phyloP scores from a whole-genome alignment of 2,797 vertebrate genomes.

The Percopsis omiscomaycus region DNA sequence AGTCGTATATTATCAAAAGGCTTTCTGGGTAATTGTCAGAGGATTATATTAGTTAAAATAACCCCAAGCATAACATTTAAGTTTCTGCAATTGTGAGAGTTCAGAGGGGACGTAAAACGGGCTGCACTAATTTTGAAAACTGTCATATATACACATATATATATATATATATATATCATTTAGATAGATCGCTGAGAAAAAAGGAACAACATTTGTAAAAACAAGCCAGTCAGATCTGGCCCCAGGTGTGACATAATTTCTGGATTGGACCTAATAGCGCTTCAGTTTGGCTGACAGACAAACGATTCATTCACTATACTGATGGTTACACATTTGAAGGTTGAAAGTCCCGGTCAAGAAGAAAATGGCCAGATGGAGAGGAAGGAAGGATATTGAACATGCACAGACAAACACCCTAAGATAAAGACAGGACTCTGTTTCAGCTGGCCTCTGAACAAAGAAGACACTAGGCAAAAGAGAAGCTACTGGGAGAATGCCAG shows the following conservation, averaged over 20 bases:
- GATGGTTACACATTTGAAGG: slow-evolving; percentile 10
- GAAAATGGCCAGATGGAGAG: slow-evolving; percentile 27
- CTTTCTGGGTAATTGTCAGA: no score
- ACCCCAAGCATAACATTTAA: no score
- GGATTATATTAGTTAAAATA: no score
- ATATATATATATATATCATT: no score
- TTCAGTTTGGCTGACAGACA: slow-evolving; percentile 7
- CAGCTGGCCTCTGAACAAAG: slow-evolving; percentile 42
- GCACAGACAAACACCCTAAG: slow-evolving; percentile 26
- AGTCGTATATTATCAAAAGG: no score
- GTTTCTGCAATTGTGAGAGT: no score
- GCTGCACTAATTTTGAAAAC: no score
- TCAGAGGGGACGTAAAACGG: no score
- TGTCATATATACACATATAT: no score
- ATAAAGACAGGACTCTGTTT: slow-evolving; percentile 32
- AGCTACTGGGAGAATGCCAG: slow-evolving; percentile 18
- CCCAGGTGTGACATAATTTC: background rate
- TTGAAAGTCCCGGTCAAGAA: slow-evolving; percentile 19
- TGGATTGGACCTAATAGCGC: background rate
- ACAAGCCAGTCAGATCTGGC: background rate
- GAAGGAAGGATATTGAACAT: slow-evolving; percentile 30
- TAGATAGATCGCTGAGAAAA: no score
- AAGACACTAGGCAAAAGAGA: slow-evolving; percentile 20
- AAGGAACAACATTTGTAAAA: no score
- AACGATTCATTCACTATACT: slow-evolving; percentile 19